These are phyloP conservation scores for Drosophila saltans DNA, from an alignment of 1,140 invertebrate genomes.

Conservation along the genomic window DNA sequence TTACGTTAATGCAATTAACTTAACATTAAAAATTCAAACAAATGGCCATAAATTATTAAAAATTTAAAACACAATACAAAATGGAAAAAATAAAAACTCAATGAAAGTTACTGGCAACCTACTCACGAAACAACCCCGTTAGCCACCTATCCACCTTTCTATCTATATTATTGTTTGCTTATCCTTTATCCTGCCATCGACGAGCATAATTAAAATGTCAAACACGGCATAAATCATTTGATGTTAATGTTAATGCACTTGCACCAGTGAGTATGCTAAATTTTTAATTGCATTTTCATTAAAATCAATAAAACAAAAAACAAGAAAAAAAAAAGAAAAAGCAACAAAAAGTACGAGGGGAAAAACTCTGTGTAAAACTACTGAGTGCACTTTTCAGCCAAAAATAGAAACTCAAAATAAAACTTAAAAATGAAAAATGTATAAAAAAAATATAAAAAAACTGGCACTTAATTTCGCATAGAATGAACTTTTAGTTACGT, in stretches of 20 bases:
- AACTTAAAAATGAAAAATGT: slow-evolving; percentile 28
- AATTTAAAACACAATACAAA: slow-evolving; percentile 18
- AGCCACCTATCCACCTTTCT: slow-evolving; percentile 13
- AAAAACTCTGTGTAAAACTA: slow-evolving; percentile 38
- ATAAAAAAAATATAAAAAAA: slow-evolving; percentile 50
- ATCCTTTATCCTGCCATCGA: slow-evolving; percentile 28
- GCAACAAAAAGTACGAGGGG: slow-evolving; percentile 15
- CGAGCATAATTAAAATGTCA: slow-evolving; percentile 66
- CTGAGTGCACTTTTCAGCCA: slow-evolving; percentile 40
- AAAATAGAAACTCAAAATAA: slow-evolving; percentile 34
- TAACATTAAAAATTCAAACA: slow-evolving; percentile 61
- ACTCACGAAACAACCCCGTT: not conserved
- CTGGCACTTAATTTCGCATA: slow-evolving; percentile 71
- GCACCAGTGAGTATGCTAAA: slow-evolving; percentile 50
- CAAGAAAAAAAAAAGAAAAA: slow-evolving; percentile 17
- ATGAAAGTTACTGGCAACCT: slow-evolving; percentile 48
- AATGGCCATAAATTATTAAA: slow-evolving; percentile 60
- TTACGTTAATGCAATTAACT: slow-evolving; percentile 63
- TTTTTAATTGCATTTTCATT: slow-evolving; percentile 79
- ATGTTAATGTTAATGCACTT: slow-evolving; percentile 69
- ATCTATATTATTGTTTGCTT: slow-evolving; percentile 42
- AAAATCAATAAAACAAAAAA: slow-evolving; percentile 65
- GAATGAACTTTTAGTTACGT: slow-evolving; percentile 64
- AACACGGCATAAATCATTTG: slow-evolving; percentile 71
- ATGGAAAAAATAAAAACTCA: slow-evolving; percentile 20